These are phyloP conservation scores for Callinectes sapidus DNA, from an alignment of 2,888 invertebrate genomes.

Conservation along the genomic window DNA sequence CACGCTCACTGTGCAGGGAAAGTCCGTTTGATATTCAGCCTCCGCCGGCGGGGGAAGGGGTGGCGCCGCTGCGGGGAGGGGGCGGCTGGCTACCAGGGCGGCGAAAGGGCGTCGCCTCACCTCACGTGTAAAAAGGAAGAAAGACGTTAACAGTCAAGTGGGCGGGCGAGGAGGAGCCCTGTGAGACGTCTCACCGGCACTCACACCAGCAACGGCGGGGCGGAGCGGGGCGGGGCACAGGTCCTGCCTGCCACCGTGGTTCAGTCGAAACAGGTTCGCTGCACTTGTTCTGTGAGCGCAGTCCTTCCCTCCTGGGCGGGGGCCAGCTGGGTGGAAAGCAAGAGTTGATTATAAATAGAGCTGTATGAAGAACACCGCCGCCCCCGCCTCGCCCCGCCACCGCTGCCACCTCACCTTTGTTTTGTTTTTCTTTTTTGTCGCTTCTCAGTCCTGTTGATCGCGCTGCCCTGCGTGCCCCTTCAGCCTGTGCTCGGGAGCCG, in stretches of 20 bases:
- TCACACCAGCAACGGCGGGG: conserved; percentile 4
- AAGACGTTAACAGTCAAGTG: conserved; percentile 33
- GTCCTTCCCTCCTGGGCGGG: neutral
- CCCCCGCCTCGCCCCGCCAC: neutral
- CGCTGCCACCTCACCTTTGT: neutral
- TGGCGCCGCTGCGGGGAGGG: conserved; percentile 8
- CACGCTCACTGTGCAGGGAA: conserved; percentile 5
- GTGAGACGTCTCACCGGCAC: neutral
- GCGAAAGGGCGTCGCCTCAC: conserved; percentile 11
- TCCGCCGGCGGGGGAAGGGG: neutral
- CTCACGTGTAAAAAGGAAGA: neutral
- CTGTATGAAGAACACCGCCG: neutral
- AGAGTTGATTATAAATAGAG: neutral
- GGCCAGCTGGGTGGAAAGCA: neutral
- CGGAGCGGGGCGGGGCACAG: conserved; percentile 25
- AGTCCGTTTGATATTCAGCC: conserved; percentile 32
- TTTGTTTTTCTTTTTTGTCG: conserved; percentile 10
- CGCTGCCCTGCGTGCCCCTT: conserved; percentile 3
- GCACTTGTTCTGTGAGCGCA: neutral
- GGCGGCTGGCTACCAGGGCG: neutral
- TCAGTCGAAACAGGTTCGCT: conserved; percentile 24
- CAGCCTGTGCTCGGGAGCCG: neutral
- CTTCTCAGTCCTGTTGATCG: neutral
- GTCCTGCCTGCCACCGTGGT: conserved; percentile 10
- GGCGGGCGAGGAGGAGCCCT: conserved; percentile 27